Base-by-base conservation (phyloP, 2,888 invertebrate species). In the Zele albiditarsus region DNA sequence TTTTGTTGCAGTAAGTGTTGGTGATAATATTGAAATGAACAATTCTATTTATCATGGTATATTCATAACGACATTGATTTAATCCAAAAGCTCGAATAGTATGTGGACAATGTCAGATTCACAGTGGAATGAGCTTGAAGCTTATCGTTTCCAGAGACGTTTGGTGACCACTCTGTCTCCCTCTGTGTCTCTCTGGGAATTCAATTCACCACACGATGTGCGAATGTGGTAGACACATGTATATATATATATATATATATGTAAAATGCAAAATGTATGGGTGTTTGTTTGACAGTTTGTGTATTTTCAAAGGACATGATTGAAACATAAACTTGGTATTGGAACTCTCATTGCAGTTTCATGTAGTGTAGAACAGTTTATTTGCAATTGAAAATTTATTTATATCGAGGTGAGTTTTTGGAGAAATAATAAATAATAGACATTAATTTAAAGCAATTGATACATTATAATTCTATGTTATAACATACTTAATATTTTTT, bases 61-160 rank as follows among this genome's bases (percentile, higher is more conserved):
- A 49, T 67, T 57, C 33, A 57, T 68, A 53, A 4, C 12, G 23
- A 57, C 28, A 28, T 28, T 57, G 25, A 58, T 66, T 66, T 42
- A 69, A 58, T 58, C 33, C 38, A n/a, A 1, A 31, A 57, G 23
- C 33, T 38, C 33, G 25, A 58, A 23, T 31, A 58, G 58, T 58
- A 58, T 69, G 58, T 69, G 58, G 27, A 67, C 67, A 58, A 31
- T 20, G 57, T 58, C 14, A 25, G 25, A 69, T 58, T 58, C 27
- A 58, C 53, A 57, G 38, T 33, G 23, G 69, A 58, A 38, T 25
- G 38, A 58, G 20, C 53, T 38, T 3, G 25, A 58, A 69, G 69
- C 57, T 69, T 25, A 58, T 58, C 58, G 69, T 69, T 58, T 60
- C 27, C 33, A 14, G 38, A 38, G 58, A 69, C 33, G 53, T 69